These are phyloP conservation scores for Antheraea pernyi DNA, from an alignment of 1,140 invertebrate species.

Conservation along the genomic window DNA sequence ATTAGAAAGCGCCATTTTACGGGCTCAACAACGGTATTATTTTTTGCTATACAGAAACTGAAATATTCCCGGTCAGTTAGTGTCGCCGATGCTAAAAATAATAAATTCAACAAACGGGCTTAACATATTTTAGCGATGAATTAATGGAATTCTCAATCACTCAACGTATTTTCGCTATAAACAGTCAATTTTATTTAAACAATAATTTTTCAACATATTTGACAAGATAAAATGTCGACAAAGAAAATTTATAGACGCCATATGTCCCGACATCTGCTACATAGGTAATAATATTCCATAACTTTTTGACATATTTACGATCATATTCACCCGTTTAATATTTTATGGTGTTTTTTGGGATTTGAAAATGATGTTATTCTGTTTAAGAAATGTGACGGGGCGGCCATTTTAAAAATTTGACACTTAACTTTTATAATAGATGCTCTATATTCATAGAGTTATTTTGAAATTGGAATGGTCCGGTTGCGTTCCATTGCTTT, in stretches of 20 bases:
- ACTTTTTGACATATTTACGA: constrained; percentile 26
- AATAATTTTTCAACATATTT: constrained; percentile 5
- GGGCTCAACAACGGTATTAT: neutral
- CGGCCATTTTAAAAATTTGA: constrained; percentile 1
- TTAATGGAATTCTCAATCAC: neutral
- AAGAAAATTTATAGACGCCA: constrained; percentile 21
- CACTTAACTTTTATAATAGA: neutral
- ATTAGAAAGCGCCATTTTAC: no score
- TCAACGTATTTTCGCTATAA: constrained; percentile 7
- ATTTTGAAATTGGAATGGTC: neutral
- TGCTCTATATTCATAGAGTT: neutral
- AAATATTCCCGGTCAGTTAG: neutral
- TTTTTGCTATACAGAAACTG: neutral
- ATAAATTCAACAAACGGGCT: neutral
- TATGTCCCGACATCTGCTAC: constrained; percentile 32
- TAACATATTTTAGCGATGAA: neutral
- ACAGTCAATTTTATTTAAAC: constrained; percentile 8
- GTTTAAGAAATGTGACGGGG: neutral
- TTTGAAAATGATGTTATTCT: constrained; percentile 3
- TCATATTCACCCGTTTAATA: constrained; percentile 8
- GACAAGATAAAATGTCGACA: constrained; percentile 11
- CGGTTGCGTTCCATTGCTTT: neutral
- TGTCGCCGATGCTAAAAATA: neutral
- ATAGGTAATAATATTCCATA: constrained; percentile 3
- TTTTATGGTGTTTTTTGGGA: constrained; percentile 7